Evolutionary conservation across 2,113 vertebrate species (phyloP), one percentile per base, ranked within the genome.

Genomic region (Poeciliopsis turrubarensis): DNA sequence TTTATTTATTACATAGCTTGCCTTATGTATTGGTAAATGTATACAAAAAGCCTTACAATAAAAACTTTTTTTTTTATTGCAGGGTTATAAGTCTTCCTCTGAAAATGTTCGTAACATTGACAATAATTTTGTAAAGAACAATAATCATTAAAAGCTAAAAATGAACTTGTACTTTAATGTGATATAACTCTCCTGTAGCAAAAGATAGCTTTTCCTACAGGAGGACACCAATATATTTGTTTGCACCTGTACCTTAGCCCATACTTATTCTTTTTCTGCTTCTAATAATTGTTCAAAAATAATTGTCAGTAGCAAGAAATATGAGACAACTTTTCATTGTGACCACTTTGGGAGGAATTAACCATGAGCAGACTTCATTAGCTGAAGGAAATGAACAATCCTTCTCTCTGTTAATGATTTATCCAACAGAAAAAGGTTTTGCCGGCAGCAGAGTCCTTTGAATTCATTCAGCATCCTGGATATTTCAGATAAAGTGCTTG

Each of bases 381-480:
- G 85, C 82, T 80, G 69, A 83, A 91, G 93, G 92, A 94, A 94
- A 92, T 93, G 85, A 88, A 86, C 90, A 74, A 77, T 76, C 87
- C 89, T 83, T 72, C 86, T 70, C 80, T 78, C 79, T 75, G 94
- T 94, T 93, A 95, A 95, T 95, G 90, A 92, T 92, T 93, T 27
- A 95, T 87, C 69, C 70, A 57, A 61, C 62, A 68, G 69, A 89
- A 84, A 77, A 63, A 61, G 78, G 73, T 73, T 81, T 69, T 79
- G 77, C 78, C 65, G 31, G 76, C 69, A 54, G 71, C 62, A 47
- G 76, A 70, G 70, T 79, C 82, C 75, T 68, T 64, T 79, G 60
- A 88, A 86, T 81, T 85, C 89, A 90, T 80, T 91, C 80, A 68
- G 51, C 70, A 68, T 65, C 31, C 30, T 27, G 84, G 85, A 89